Conservation (phyloP, 1,140 invertebrate species). For the Contarinia nasturtii region DNA sequence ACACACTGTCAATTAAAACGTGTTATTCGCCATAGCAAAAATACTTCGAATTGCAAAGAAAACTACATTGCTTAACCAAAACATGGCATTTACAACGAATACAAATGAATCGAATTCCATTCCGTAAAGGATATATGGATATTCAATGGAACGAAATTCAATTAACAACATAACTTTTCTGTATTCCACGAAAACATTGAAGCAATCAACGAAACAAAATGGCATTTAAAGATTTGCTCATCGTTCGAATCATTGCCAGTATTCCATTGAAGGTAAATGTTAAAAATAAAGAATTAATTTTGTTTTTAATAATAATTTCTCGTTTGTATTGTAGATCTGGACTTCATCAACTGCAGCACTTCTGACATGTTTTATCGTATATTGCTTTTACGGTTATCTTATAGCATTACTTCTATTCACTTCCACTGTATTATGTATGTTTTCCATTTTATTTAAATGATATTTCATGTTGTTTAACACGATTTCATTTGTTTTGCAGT, state of each 20-base stretch:
- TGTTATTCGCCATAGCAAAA: too few relatives aligned
- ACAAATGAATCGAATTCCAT: too few relatives aligned
- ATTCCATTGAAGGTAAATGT: conserved; percentile 26
- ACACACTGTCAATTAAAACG: too few relatives aligned
- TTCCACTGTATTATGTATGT: conserved; percentile 41
- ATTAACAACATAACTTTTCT: neutral
- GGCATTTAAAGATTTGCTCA: neutral
- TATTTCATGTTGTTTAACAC: conserved; percentile 5
- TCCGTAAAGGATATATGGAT: too few relatives aligned
- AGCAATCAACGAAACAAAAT: neutral
- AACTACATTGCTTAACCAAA: too few relatives aligned
- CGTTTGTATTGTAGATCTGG: too few relatives aligned
- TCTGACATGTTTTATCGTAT: conserved; percentile 49
- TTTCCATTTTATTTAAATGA: conserved; percentile 9
- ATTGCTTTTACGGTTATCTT: conserved; percentile 63
- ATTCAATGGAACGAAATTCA: too few relatives aligned
- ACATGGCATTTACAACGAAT: too few relatives aligned
- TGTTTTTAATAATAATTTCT: too few relatives aligned
- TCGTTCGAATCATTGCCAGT: conserved; percentile 10
- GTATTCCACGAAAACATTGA: neutral
- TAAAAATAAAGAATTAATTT: too few relatives aligned
- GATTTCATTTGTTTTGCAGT: conserved; percentile 27
- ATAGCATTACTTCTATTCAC: conserved; percentile 47
- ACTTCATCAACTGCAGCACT: conserved; percentile 29
- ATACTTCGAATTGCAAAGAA: too few relatives aligned